phyloP scores from a whole-genome alignment of 2,797 vertebrate species.

The Scleropages formosus region DNA sequence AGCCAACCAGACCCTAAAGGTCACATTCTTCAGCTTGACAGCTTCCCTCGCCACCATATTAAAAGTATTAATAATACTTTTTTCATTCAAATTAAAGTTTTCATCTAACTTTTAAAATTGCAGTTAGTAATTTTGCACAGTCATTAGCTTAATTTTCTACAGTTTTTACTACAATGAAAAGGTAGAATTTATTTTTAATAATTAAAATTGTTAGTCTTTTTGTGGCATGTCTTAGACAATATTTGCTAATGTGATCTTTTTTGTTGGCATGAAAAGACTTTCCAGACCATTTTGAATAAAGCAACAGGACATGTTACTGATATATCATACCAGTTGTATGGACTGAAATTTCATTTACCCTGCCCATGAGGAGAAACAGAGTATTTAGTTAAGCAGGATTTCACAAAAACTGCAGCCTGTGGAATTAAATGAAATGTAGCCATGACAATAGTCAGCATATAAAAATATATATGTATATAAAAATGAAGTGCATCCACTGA shows the following conservation, averaged over 20 bases:
- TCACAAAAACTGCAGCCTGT: neutral
- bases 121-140: no score
- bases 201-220: neutral
- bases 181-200: no score
- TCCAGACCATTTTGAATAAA: neutral
- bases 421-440: neutral
- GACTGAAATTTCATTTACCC: neutral
- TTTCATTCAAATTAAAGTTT: no score
- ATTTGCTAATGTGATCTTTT: neutral
- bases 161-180: no score
- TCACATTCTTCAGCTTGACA: no score
- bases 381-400: neutral
- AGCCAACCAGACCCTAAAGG: no score
- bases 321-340: neutral
- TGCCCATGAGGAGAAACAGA: neutral
- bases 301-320: neutral
- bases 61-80: no score
- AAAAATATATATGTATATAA: slow-evolving; percentile 2
- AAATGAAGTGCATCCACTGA: neutral
- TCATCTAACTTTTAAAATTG: no score
- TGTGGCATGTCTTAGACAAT: neutral
- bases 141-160: no score
- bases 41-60: no score
- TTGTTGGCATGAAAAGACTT: neutral
- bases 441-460: slow-evolving; percentile 13